Conservation (phyloP, 2,113 vertebrate genomes). For the Tragulus kanchil region DNA sequence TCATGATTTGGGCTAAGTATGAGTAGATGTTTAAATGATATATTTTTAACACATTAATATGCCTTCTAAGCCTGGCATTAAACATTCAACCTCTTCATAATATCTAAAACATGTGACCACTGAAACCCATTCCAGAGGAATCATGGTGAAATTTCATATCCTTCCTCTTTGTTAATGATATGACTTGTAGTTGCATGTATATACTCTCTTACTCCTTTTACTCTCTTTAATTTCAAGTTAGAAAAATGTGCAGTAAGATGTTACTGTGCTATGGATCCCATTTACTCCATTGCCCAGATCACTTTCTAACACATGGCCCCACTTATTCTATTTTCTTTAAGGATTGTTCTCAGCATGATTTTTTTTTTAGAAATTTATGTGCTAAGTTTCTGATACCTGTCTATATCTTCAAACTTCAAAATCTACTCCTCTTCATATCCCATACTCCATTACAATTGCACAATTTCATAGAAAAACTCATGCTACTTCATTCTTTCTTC, state of each 20-base stretch:
- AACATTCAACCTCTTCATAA: neutral
- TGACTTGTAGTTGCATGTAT: neutral
- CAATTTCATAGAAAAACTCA: neutral
- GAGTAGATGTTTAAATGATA: neutral
- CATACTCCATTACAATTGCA: neutral
- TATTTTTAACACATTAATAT: neutral
- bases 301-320: neutral
- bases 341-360: neutral
- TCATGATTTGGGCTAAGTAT: conserved; percentile 10
- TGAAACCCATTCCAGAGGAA: neutral
- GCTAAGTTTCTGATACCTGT: neutral
- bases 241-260: neutral
- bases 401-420: neutral
- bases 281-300: no score
- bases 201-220: neutral
- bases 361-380: neutral
- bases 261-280: no score
- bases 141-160: neutral
- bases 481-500: neutral
- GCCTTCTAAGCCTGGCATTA: neutral
- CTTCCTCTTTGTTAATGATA: neutral
- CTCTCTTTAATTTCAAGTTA: conserved; percentile 43
- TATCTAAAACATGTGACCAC: neutral
- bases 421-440: neutral
- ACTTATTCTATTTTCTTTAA: neutral